Evolutionary conservation across 2,888 invertebrate species (phyloP).

Genomic region (Vesta saturnalis): DNA sequence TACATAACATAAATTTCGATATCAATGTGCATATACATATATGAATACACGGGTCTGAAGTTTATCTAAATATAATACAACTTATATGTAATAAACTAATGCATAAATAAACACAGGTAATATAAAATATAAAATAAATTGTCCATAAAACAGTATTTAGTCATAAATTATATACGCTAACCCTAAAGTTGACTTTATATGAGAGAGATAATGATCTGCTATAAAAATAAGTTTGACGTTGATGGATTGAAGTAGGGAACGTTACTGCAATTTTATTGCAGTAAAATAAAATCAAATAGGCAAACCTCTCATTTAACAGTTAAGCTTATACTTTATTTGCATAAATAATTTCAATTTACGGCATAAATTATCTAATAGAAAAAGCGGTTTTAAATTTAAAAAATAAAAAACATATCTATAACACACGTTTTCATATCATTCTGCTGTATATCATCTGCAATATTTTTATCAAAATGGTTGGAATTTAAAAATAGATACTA

Average conservation of each 20-base stretch:
- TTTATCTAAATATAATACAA: no score
- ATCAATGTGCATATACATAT: no score
- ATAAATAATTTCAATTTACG: not conserved
- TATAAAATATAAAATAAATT: slow-evolving; percentile 18
- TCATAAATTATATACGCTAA: slow-evolving; percentile 22
- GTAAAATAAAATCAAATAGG: slow-evolving; percentile 21
- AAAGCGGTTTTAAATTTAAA: not conserved
- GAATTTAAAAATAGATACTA: not conserved
- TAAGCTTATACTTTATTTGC: slow-evolving; percentile 1
- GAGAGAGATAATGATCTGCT: slow-evolving; percentile 27
- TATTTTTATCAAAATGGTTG: not conserved
- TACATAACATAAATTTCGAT: no score
- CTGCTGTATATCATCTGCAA: not conserved
- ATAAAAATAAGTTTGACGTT: slow-evolving; percentile 32
- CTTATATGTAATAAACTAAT: slow-evolving; percentile 1
- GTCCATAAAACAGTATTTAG: slow-evolving; percentile 25
- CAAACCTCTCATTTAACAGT: slow-evolving; percentile 19
- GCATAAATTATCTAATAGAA: not conserved
- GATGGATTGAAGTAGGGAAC: slow-evolving; percentile 31
- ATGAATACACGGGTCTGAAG: no score
- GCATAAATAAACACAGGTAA: not conserved
- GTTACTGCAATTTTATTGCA: slow-evolving; percentile 28
- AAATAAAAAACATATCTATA: not conserved
- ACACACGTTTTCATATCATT: not conserved
- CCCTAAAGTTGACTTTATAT: slow-evolving; percentile 29